These are phyloP conservation scores for Clusia tigrina DNA, from an alignment of 2,888 invertebrate genomes.

Conservation along the genomic window DNA sequence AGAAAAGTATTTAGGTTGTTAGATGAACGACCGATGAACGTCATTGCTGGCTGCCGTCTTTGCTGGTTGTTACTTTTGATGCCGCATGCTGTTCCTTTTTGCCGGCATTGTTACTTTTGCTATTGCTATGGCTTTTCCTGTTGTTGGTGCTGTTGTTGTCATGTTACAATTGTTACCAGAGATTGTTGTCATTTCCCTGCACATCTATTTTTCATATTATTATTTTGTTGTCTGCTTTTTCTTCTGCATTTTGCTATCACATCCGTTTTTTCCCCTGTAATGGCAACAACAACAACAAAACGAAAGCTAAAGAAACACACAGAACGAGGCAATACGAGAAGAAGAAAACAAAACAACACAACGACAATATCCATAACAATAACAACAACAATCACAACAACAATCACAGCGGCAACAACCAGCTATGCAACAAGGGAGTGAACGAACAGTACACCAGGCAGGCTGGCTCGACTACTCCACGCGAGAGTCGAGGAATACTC, in stretches of 20 bases:
- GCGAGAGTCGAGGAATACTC: no score
- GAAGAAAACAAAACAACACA: neutral
- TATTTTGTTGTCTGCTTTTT: neutral
- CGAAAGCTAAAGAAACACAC: neutral
- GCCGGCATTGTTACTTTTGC: no score
- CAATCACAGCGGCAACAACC: neutral
- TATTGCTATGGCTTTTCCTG: neutral
- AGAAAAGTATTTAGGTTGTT: conserved; percentile 7
- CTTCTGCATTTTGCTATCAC: neutral
- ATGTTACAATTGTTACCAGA: neutral
- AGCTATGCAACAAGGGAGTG: no score
- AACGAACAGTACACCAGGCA: no score
- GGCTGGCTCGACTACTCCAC: no score
- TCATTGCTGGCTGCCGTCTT: no score
- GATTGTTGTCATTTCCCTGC: neutral
- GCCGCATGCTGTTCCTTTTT: no score
- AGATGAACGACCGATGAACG: conserved; percentile 5
- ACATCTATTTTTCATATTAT: neutral
- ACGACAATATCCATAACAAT: neutral
- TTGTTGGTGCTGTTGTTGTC: neutral
- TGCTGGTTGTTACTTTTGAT: no score
- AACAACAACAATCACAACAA: neutral
- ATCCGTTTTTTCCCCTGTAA: no score
- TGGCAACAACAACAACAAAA: neutral
- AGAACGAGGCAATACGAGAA: neutral